Evolutionary conservation across 2,888 invertebrate genomes (phyloP), one percentile per base, ranked within the genome.

Genomic region (Aleiodes leptofemur): DNA sequence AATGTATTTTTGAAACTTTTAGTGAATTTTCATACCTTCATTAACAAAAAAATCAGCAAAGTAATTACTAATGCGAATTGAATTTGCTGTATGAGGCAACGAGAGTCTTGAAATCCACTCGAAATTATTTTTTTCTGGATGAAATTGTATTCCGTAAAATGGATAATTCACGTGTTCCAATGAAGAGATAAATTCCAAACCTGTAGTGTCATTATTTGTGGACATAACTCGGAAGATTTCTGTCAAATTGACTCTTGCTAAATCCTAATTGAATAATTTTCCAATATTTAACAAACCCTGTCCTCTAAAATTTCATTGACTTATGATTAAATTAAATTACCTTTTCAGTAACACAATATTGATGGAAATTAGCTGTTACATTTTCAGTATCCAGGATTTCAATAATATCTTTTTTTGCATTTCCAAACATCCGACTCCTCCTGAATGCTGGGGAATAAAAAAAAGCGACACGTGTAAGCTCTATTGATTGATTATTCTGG

Each of bases 141-240:
- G 98, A 90, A 96, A 98, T 88, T 97, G 97, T 0, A 94, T 91
- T 0, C 95, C 97, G 88, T 94, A 98, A 86, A 97, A 94, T 8
- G 98, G 98, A 78, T 90, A 93, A 85, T 90, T 90, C 7, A 83
- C 91, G 79, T 95, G 93, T 90, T 98, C 97, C 76, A 96, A 90
- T 0, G 93, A 91, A 0, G 97, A 96, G 50, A 98, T 93, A 83
- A 95, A 98, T 80, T 92, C 90, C 0, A 93, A 81, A 0, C 93
- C 93, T 55, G 93, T 87, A 0, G 86, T 86, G 84, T 97, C 97
- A 48, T 90, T 86, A 82, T 95, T 95, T 3, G 93, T 90, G 0
- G 97, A 94, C 72, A 96, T 89, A 0, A 95, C 91, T 38, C 88
- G 91, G 93, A 96, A 97, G 71, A 93, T 90, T 0, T 92, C 82